Conservation (phyloP, 2,113 vertebrate species). For the Pseudorhombus dupliciocellatus region DNA sequence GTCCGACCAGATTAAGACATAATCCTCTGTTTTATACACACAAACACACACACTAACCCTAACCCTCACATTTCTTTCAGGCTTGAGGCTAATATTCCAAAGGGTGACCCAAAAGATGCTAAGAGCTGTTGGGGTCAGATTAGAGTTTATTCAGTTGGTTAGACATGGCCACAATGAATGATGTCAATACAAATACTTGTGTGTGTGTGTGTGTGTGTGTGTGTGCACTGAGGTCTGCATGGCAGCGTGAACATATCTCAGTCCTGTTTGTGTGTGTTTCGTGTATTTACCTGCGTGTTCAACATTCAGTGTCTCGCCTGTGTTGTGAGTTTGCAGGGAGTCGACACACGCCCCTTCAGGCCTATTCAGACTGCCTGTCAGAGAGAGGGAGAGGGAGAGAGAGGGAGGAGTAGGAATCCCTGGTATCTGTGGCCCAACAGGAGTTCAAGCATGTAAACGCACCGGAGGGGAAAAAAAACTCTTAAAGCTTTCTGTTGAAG, state of each 20-base stretch:
- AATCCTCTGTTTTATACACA: not conserved
- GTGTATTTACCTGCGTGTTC: not conserved
- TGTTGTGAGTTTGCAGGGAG: not conserved
- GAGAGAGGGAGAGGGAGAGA: not conserved
- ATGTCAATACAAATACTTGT: not conserved
- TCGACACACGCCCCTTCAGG: constrained; percentile 5
- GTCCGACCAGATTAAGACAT: constrained; percentile 33
- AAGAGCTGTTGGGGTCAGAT: not conserved
- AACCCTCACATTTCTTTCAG: too few species aligned
- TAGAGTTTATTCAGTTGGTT: not conserved
- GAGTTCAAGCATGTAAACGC: not conserved
- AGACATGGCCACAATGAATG: too few species aligned
- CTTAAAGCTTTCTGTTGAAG: not conserved
- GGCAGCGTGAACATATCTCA: not conserved
- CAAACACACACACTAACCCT: not conserved
- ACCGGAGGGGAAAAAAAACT: not conserved
- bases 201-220: not conserved
- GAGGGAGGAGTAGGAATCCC: constrained; percentile 5
- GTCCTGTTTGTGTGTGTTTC: not conserved
- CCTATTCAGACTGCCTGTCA: not conserved
- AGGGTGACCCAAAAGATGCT: too few species aligned
- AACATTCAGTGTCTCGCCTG: not conserved
- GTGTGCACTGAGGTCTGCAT: not conserved
- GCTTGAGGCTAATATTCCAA: too few species aligned
- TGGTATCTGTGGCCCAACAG: not conserved